Percentiles rank a stretch among this genome's conserved stretches.
Conservation (phyloP, 2,113 vertebrate genomes). For the Sarotherodon lohbergeri region DNA sequence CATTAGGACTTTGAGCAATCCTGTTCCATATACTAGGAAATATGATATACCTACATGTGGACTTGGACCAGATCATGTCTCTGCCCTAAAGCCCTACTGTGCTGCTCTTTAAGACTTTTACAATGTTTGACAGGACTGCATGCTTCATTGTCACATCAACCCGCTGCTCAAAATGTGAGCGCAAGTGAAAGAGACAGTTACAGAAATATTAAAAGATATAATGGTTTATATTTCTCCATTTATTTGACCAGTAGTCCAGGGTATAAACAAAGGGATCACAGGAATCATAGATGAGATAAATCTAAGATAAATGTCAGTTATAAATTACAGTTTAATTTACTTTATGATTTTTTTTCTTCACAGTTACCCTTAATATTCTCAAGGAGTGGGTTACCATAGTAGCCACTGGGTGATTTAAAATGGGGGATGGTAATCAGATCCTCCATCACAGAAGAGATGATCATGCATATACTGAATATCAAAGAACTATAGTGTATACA, state of each 20-base stretch:
- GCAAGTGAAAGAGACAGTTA: neutral
- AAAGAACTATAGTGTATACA: neutral
- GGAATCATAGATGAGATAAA: neutral
- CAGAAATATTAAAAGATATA: neutral
- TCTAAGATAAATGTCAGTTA: constrained; percentile 2
- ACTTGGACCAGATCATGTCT: constrained; percentile 3
- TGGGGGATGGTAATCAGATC: neutral
- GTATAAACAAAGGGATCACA: neutral
- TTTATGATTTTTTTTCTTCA: neutral
- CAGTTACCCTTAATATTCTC: neutral
- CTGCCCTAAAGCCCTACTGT: neutral
- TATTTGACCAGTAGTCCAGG: neutral
- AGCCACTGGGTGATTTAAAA: constrained; percentile 16
- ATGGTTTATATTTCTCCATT: neutral
- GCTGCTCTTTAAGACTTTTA: constrained; percentile 10
- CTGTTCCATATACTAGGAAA: neutral
- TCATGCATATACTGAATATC: neutral
- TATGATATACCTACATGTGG: neutral
- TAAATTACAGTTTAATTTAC: neutral
- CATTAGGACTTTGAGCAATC: neutral
- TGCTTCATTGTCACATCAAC: constrained; percentile 27
- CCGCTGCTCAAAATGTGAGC: neutral
- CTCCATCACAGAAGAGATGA: neutral
- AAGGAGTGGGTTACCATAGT: constrained; percentile 41
- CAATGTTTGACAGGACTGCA: constrained; percentile 18